phyloP scores from a whole-genome alignment of 2,888 invertebrate genomes.

The Leptodirus hochenwartii region DNA sequence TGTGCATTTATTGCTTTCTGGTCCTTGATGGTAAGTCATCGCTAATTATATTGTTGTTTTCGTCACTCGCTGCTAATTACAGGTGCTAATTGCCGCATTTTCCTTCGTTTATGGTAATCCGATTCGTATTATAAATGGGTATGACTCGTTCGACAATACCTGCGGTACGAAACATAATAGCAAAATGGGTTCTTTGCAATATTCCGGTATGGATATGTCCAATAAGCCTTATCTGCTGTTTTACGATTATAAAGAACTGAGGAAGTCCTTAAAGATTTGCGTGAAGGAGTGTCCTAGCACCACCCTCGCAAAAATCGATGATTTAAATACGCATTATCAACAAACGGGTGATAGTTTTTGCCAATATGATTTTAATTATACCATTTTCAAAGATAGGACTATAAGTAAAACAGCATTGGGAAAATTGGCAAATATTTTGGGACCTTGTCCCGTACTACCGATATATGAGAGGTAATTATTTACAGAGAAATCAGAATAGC shows the following conservation, averaged over 20 bases:
- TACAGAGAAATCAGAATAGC: not conserved
- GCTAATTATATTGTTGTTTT: not conserved
- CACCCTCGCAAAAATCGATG: conserved; percentile 39
- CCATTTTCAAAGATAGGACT: conserved; percentile 24
- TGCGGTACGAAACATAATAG: conserved; percentile 73
- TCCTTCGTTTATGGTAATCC: conserved; percentile 81
- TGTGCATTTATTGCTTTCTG: conserved; percentile 62
- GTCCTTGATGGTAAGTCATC: conserved; percentile 56
- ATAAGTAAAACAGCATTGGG: conserved; percentile 18
- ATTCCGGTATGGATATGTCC: conserved; percentile 65
- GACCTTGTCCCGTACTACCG: conserved; percentile 65
- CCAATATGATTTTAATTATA: conserved; percentile 46
- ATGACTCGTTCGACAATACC: conserved; percentile 87
- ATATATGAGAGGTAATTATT: conserved; percentile 46
- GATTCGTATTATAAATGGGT: conserved; percentile 69
- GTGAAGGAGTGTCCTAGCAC: conserved; percentile 71
- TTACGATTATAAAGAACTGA: conserved; percentile 59
- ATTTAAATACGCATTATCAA: conserved; percentile 53
- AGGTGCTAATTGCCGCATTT: conserved; percentile 73
- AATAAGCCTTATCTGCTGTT: conserved; percentile 68
- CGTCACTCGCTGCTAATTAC: conserved; percentile 15
- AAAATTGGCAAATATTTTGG: conserved; percentile 33
- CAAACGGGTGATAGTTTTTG: conserved; percentile 62
- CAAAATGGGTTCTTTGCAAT: conserved; percentile 48
- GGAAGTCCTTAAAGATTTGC: conserved; percentile 69